Evolutionary conservation across 2,888 invertebrate species (phyloP).

Genomic region (Phymatocera aterrima): DNA sequence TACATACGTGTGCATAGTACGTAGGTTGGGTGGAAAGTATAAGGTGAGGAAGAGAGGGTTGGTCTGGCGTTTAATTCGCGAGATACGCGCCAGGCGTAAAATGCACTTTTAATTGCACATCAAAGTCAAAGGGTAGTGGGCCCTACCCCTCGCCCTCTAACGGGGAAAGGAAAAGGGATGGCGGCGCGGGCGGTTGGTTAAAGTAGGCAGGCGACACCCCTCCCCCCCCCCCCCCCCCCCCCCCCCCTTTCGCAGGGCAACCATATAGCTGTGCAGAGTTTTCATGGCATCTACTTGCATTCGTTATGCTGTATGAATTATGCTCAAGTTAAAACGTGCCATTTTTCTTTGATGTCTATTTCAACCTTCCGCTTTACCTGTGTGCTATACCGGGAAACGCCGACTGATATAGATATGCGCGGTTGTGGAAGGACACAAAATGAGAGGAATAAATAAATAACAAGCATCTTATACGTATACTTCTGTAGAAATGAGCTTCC

Average conservation of each 20-base stretch:
- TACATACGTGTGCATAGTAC: no score
- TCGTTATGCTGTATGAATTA: slow-evolving; percentile 43
- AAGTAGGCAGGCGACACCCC: neutral
- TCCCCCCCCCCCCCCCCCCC: no score
- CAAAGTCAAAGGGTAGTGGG: slow-evolving; percentile 62
- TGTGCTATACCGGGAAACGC: neutral
- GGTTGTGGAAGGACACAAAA: no score
- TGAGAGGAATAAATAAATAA: no score
- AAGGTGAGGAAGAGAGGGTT: neutral
- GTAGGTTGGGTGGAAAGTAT: neutral
- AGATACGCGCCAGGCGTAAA: slow-evolving; percentile 59
- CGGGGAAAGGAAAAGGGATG: slow-evolving; percentile 57
- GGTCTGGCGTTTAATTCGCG: slow-evolving; percentile 41
- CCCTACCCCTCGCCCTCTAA: slow-evolving; percentile 65
- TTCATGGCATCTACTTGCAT: slow-evolving; percentile 38
- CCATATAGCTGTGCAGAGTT: neutral
- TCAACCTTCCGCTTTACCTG: neutral
- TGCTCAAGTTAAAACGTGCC: slow-evolving; percentile 27
- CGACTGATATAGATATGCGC: no score
- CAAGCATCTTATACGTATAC: no score
- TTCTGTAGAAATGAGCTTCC: neutral
- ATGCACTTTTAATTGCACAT: slow-evolving; percentile 69
- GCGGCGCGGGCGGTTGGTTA: neutral
- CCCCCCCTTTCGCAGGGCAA: no score
- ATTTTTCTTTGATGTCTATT: slow-evolving; percentile 35